These are phyloP conservation scores for Hylaea fasciaria DNA, from an alignment of 2,888 invertebrate species.

Conservation along the genomic window DNA sequence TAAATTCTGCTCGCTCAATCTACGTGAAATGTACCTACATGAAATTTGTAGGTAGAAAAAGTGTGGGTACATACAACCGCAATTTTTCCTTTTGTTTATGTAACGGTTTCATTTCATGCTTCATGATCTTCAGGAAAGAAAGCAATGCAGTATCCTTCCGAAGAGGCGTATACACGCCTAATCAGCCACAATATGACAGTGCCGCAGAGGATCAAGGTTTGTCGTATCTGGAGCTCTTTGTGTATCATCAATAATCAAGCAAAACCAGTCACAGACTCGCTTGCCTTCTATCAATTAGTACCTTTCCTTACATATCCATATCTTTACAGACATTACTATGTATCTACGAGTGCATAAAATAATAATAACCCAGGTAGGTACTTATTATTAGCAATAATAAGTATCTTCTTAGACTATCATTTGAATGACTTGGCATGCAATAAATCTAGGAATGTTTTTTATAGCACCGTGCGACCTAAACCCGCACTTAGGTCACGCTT, in stretches of 20 bases:
- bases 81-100: conserved; percentile 9
- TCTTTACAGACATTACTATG: too few species aligned
- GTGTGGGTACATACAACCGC: neutral
- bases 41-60: too few species aligned
- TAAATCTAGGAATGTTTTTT: too few species aligned
- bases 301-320: too few species aligned
- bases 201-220: conserved; percentile 80
- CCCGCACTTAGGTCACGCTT: too few species aligned
- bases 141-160: conserved; percentile 74
- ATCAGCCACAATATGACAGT: conserved; percentile 83
- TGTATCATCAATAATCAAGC: neutral
- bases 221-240: neutral
- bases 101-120: conserved; percentile 27
- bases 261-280: neutral
- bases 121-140: conserved; percentile 20
- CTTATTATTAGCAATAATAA: too few species aligned
- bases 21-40: neutral
- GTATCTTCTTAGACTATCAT: too few species aligned
- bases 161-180: conserved; percentile 78
- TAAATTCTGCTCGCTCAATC: neutral
- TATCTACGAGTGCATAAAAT: too few species aligned
- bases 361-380: too few species aligned
- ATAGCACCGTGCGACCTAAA: too few species aligned
- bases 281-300: neutral
- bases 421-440: too few species aligned